Conservation (phyloP, 2,797 vertebrate genomes). For the Selene dorsalis region DNA sequence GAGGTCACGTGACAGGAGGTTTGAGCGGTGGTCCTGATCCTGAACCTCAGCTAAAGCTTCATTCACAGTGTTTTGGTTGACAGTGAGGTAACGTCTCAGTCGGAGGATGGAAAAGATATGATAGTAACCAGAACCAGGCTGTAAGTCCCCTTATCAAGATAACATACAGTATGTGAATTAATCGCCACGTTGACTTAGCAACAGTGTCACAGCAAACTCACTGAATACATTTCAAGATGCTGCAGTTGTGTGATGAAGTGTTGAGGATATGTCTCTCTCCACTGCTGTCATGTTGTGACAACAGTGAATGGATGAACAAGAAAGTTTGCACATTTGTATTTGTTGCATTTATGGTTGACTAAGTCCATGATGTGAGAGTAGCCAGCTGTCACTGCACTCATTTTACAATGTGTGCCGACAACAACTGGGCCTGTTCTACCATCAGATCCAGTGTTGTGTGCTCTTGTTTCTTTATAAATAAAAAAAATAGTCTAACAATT, state of each 20-base stretch:
- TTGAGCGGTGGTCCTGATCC: background rate
- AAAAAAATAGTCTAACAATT: background rate
- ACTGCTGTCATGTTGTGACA: conserved; percentile 13
- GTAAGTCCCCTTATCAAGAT: conserved; percentile 8
- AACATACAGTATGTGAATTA: background rate
- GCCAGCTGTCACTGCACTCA: conserved; percentile 19
- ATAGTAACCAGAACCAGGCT: background rate
- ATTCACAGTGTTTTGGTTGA: background rate
- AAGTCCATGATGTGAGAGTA: conserved; percentile 28
- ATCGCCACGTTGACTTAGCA: background rate
- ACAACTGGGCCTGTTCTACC: conserved; percentile 20
- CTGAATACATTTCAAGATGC: conserved; percentile 1
- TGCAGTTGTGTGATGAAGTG: background rate
- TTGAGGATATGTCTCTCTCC: background rate
- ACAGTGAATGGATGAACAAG: conserved; percentile 4
- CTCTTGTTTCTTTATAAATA: conserved; percentile 16
- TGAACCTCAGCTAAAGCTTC: background rate
- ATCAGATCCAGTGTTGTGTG: background rate
- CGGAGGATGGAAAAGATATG: background rate
- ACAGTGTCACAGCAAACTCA: background rate
- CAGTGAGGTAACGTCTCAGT: background rate
- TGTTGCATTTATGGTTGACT: conserved; percentile 26
- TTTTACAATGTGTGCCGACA: conserved; percentile 25
- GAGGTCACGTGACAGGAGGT: background rate
- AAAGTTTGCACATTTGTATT: conserved; percentile 30